Conservation (phyloP, 2,797 vertebrate genomes). For the Microctenopoma stevenorrisi region DNA sequence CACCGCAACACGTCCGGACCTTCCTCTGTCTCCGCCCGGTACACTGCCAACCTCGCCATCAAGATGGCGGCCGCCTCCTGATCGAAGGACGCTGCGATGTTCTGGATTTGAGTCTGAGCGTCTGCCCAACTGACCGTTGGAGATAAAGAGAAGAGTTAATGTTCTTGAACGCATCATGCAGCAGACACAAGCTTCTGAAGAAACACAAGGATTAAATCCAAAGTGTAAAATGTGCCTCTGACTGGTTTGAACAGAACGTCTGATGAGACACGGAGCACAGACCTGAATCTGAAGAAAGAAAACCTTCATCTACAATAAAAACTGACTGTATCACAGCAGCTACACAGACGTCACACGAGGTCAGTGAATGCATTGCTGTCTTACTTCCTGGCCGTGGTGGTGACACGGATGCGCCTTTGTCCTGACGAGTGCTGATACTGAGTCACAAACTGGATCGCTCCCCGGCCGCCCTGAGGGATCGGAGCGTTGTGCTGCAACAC, state of each 20-base stretch:
- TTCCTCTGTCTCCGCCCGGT: conserved; percentile 95
- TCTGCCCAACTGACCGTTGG: conserved; percentile 91
- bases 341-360: neutral
- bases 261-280: too few species aligned
- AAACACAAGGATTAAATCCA: too few species aligned
- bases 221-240: too few species aligned
- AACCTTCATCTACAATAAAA: too few species aligned
- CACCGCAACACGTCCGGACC: conserved; percentile 97
- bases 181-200: too few species aligned
- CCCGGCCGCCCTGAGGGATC: conserved; percentile 95
- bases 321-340: neutral
- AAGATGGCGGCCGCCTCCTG: conserved; percentile 96
- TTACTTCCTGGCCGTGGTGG: conserved; percentile 94
- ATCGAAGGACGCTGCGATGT: conserved; percentile 95
- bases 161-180: too few species aligned
- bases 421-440: conserved; percentile 97
- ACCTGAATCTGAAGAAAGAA: too few species aligned
- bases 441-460: conserved; percentile 93
- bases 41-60: conserved; percentile 95
- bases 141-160: neutral
- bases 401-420: conserved; percentile 93
- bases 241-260: too few species aligned
- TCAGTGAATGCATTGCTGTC: conserved; percentile 33
- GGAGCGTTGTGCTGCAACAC: conserved; percentile 91
- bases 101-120: conserved; percentile 95